Evolutionary conservation across 2,113 vertebrate genomes (phyloP), one percentile per base, ranked within the genome.

Genomic region (Miniopterus natalensis): DNA sequence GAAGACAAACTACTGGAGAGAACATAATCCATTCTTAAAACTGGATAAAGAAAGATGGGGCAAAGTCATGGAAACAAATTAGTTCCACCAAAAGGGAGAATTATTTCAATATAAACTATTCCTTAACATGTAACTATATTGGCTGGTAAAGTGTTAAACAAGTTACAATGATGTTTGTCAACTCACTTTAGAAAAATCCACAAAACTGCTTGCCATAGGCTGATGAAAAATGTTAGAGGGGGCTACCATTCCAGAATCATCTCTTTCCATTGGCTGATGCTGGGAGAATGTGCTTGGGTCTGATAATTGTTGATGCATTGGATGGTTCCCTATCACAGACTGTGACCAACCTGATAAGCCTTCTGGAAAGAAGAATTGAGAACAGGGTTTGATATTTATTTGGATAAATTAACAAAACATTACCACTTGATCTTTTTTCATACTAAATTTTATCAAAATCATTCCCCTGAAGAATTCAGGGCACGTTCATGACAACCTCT

Each of bases 261-360:
- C 99, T 98, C 99, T 99, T 97, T 99, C 99, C 99, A 99, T 99
- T 51, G 99, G 99, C 97, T 99, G 99, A 98, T 99, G 99, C 98
- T 99, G 99, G 91, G 99, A 99, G 98, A 99, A 99, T 2, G 99
- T 99, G 8, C 99, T 99, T 4, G 99, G 99, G 93, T 99, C 99
- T 0, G 99, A 99, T 91, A 99, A 98, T 96, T 99, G 99, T 95
- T 99, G 99, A 98, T 99, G 99, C 98, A 99, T 99, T 78, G 99
- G 99, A 95, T 99, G 99, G 94, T 99, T 99, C 97, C 99, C 99
- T 98, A 99, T 99, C 97, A 99, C 98, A 59, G 99, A 99, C 97
- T 99, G 99, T 66, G 99, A 99, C 99, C 99, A 99, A 97, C 99
- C 99, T 1, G 99, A 99, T 98, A 99, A 99, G 6, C 99, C 99